Evolutionary conservation across 2,888 invertebrate genomes (phyloP).

Genomic region (Heteromurus nitidus): DNA sequence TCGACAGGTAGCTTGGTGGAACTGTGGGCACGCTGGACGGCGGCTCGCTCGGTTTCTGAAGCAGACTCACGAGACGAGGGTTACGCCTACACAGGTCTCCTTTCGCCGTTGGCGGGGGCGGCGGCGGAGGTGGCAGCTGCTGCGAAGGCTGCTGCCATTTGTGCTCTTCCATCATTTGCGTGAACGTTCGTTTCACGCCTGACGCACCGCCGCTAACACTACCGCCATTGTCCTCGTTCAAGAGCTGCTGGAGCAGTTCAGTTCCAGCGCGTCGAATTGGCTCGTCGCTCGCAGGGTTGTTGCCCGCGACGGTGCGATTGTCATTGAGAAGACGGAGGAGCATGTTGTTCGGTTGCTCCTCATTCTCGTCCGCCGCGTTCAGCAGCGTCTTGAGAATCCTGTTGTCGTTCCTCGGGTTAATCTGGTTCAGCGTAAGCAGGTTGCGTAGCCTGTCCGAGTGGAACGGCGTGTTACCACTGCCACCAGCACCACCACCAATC

Average conservation of each 20-base stretch:
- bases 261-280: slow-evolving; percentile 76
- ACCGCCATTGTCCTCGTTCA: slow-evolving; percentile 75
- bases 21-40: slow-evolving; percentile 78
- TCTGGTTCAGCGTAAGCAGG: slow-evolving; percentile 77
- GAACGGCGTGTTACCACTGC: slow-evolving; percentile 13
- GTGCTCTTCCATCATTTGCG: slow-evolving; percentile 38
- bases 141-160: background rate
- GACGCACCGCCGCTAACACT: background rate
- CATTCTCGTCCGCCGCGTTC: slow-evolving; percentile 82
- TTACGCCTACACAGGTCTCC: slow-evolving; percentile 86
- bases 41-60: slow-evolving; percentile 82
- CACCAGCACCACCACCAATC: too few relatives aligned
- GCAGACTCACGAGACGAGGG: slow-evolving; percentile 87
- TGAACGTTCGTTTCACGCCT: slow-evolving; percentile 38
- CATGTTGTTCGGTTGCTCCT: slow-evolving; percentile 75
- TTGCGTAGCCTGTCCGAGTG: slow-evolving; percentile 78
- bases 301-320: slow-evolving; percentile 28
- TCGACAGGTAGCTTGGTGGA: slow-evolving; percentile 75
- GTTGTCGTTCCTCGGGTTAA: slow-evolving; percentile 67
- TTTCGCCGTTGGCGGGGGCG: slow-evolving; percentile 35
- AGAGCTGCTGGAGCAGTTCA: slow-evolving; percentile 80
- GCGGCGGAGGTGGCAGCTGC: background rate
- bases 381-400: slow-evolving; percentile 78
- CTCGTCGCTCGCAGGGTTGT: slow-evolving; percentile 20
- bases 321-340: slow-evolving; percentile 73